A percentile compares a stretch with the other conserved stretches of the same genome.
These are phyloP conservation scores for Lepidotrigona ventralis DNA, from an alignment of 1,140 invertebrate species.

Conservation along the genomic window DNA sequence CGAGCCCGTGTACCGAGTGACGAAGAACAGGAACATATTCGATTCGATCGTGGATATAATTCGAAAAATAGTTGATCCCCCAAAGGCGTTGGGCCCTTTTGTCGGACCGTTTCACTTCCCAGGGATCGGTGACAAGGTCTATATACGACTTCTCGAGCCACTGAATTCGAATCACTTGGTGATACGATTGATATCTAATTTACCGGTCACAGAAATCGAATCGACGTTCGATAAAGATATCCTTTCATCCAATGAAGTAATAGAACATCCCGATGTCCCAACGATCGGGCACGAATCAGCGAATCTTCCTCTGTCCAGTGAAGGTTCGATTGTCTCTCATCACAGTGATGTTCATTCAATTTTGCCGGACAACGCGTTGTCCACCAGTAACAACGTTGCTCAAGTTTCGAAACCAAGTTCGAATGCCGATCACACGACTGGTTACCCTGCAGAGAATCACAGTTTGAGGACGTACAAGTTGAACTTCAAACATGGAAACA, in stretches of 20 bases:
- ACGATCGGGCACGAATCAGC: not conserved
- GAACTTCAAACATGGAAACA: not conserved
- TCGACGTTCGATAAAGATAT: not conserved
- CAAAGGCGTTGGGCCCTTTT: slow-evolving; percentile 45
- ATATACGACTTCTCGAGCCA: slow-evolving; percentile 56
- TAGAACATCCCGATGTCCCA: not conserved
- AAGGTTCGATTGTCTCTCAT: not conserved
- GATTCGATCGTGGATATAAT: slow-evolving; percentile 53
- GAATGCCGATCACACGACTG: not conserved
- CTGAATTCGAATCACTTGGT: slow-evolving; percentile 45
- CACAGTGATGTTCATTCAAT: not conserved
- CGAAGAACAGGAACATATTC: slow-evolving; percentile 35
- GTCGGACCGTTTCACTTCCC: slow-evolving; percentile 62
- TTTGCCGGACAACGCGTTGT: not conserved
- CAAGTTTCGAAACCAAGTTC: not conserved
- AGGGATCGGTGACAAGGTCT: slow-evolving; percentile 54
- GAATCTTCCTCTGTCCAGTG: not conserved
- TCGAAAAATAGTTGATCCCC: slow-evolving; percentile 2
- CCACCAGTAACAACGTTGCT: not conserved
- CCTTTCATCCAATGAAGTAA: not conserved
- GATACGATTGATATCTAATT: slow-evolving; percentile 52
- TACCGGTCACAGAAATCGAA: slow-evolving; percentile 15
- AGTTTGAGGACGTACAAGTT: not conserved
- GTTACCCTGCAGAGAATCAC: rapidly evolving
- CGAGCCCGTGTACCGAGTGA: slow-evolving; percentile 45